These are phyloP conservation scores for Poliocrania exsul DNA, from an alignment of 2,797 vertebrate genomes.

Conservation along the genomic window DNA sequence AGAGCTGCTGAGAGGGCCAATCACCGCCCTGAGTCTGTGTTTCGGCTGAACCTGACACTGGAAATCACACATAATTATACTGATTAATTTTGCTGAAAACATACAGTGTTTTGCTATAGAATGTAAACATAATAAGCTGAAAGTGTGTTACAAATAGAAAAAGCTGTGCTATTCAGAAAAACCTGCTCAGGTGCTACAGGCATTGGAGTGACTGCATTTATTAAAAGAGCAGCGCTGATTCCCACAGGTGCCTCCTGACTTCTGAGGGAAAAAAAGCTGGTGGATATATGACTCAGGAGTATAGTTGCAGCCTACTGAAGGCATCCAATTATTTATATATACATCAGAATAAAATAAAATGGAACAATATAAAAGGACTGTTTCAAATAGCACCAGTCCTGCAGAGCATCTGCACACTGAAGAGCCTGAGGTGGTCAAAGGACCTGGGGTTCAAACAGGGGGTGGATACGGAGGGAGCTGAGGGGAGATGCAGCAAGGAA, in stretches of 20 bases:
- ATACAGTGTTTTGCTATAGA: constrained; percentile 48
- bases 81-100: constrained; percentile 67
- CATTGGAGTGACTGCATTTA: not conserved
- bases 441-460: not conserved
- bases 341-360: not conserved
- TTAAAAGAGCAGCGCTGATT: not conserved
- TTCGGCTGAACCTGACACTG: constrained; percentile 30
- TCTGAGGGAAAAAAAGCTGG: not conserved
- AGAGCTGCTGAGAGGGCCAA: constrained; percentile 25
- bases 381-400: not conserved
- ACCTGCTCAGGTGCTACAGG: not conserved
- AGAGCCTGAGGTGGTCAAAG: not conserved
- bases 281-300: not conserved
- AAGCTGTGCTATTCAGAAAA: not conserved
- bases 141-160: constrained; percentile 4
- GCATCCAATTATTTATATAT: not conserved
- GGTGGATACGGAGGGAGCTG: not conserved
- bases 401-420: not conserved
- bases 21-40: constrained; percentile 20
- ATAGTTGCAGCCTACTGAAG: not conserved
- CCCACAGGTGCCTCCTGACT: not conserved
- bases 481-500: not conserved
- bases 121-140: constrained; percentile 52
- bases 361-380: not conserved
- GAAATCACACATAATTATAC: constrained; percentile 54